phyloP scores from a whole-genome alignment of 2,113 vertebrate species.

The Heterotilapia buettikoferi region DNA sequence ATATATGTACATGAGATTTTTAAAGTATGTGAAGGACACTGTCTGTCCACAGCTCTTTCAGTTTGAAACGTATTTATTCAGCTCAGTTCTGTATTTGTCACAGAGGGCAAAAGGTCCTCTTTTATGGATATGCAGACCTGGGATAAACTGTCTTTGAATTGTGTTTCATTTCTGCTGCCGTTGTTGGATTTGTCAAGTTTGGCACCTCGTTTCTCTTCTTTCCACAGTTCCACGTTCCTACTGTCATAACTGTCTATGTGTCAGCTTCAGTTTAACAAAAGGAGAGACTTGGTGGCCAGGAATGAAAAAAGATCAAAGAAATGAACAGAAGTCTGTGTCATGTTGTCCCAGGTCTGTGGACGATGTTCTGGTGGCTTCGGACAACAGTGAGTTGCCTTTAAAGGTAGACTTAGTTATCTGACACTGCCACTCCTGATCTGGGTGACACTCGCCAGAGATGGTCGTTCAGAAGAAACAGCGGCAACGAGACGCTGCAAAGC shows the following conservation, averaged over 20 bases:
- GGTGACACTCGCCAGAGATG: neutral
- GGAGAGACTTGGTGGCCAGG: neutral
- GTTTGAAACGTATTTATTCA: constrained; percentile 21
- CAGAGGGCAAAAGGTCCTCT: constrained; percentile 42
- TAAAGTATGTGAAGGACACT: neutral
- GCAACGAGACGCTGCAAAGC: neutral
- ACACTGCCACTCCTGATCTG: neutral
- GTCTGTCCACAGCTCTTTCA: neutral
- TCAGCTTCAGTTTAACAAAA: neutral
- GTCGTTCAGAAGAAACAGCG: neutral
- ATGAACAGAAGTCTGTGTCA: neutral
- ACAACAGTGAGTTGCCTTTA: constrained; percentile 56
- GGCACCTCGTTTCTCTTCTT: neutral
- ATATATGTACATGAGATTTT: constrained; percentile 31
- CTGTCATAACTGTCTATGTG: neutral
- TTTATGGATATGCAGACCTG: constrained; percentile 29
- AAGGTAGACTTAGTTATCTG: constrained; percentile 35
- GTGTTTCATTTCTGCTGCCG: neutral
- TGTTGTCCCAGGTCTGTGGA: constrained; percentile 8
- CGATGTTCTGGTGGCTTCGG: constrained; percentile 9
- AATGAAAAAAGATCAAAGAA: neutral
- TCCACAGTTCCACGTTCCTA: neutral
- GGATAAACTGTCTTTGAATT: neutral
- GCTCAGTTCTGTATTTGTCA: neutral
- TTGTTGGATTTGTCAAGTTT: neutral